These are phyloP conservation scores for Pseudeuparius sepicola DNA, from an alignment of 2,888 invertebrate genomes.

Conservation along the genomic window DNA sequence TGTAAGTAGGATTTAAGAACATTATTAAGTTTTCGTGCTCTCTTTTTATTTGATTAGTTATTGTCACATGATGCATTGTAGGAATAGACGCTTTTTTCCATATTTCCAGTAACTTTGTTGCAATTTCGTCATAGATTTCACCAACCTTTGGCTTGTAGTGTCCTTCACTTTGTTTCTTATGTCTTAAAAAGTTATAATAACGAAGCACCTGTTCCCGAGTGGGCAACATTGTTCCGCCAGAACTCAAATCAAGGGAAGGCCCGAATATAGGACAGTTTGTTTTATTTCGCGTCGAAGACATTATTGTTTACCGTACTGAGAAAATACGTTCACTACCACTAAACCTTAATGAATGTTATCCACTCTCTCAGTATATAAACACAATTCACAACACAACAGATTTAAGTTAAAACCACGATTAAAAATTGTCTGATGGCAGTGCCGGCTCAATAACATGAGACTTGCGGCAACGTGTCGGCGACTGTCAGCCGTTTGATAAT, in stretches of 20 bases:
- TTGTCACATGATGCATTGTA: conserved; percentile 4
- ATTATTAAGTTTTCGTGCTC: too few relatives aligned
- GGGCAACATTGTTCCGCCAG: conserved; percentile 2
- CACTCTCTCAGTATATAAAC: too few relatives aligned
- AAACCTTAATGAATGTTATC: too few relatives aligned
- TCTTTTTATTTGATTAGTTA: neutral
- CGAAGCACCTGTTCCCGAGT: conserved; percentile 4
- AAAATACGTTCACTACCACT: too few relatives aligned
- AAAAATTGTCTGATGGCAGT: too few relatives aligned
- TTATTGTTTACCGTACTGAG: neutral
- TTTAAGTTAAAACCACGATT: too few relatives aligned
- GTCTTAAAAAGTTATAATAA: conserved; percentile 4
- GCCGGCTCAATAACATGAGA: too few relatives aligned
- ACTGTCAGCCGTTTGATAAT: too few relatives aligned
- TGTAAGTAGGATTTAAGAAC: too few relatives aligned
- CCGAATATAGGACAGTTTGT: conserved; percentile 4
- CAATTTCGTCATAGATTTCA: conserved; percentile 3
- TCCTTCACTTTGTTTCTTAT: conserved; percentile 5
- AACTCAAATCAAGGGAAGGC: neutral
- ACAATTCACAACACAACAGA: too few relatives aligned
- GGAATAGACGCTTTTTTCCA: conserved; percentile 3
- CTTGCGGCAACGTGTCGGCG: too few relatives aligned
- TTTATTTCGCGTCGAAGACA: too few relatives aligned
- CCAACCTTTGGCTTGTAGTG: conserved; percentile 1
- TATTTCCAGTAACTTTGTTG: neutral